Conservation (phyloP, 2,113 vertebrate genomes). For the Petroica traversi region DNA sequence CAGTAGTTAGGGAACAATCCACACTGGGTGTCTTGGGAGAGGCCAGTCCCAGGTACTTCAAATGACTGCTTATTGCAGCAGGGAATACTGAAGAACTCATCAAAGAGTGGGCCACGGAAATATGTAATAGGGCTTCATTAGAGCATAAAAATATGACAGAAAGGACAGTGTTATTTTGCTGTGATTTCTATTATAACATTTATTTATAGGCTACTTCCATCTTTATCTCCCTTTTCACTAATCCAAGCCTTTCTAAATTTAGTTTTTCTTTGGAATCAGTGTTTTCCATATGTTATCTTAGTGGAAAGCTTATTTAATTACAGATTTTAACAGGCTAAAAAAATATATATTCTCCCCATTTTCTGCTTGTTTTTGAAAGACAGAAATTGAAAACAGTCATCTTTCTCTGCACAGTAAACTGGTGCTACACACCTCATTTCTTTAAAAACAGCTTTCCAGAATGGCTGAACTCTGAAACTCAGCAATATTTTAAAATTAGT, state of each 20-base stretch:
- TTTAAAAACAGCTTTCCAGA: background rate
- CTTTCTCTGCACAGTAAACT: background rate
- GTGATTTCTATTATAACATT: background rate
- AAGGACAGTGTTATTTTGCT: background rate
- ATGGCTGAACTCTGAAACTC: background rate
- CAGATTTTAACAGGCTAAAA: background rate
- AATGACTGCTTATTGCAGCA: background rate
- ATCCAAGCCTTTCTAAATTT: background rate
- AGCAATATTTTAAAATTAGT: background rate
- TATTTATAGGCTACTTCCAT: background rate
- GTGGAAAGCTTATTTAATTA: background rate
- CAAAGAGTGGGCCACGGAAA: background rate
- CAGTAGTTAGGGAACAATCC: background rate
- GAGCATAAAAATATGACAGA: background rate
- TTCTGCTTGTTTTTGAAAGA: background rate
- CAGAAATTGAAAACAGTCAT: background rate
- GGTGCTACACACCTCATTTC: background rate
- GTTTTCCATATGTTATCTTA: background rate
- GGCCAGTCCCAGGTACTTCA: background rate
- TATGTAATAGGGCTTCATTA: background rate
- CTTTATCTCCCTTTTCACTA: background rate
- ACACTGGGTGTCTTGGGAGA: background rate
- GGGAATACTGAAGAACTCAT: background rate
- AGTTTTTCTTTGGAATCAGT: background rate
- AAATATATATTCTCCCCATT: background rate